Evolutionary conservation across 2,888 invertebrate species (phyloP).

Genomic region (Hydriomena furcata): DNA sequence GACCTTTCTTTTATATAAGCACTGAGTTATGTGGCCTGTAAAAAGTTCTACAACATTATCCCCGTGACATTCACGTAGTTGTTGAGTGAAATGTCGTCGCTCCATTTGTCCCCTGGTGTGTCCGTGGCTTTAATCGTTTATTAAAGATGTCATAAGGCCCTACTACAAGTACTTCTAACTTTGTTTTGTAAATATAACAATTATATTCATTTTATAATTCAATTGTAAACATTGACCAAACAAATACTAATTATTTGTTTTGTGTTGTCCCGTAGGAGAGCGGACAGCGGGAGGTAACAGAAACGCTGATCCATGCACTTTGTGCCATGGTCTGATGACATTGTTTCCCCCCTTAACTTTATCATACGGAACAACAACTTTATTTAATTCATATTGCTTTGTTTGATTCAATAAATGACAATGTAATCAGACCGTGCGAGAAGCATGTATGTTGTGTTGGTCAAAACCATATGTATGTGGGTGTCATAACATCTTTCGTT

Average conservation of each 20-base stretch:
- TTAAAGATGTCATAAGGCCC: too few relatives aligned
- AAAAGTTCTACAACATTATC: too few relatives aligned
- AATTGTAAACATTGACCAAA: conserved; percentile 12
- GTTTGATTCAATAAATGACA: conserved; percentile 26
- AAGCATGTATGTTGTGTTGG: conserved; percentile 73
- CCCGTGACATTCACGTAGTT: too few relatives aligned
- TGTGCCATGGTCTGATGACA: conserved; percentile 61
- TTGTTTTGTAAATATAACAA: background rate
- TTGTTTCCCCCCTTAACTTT: conserved; percentile 36
- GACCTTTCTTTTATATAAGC: too few relatives aligned
- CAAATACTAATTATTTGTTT: conserved; percentile 60
- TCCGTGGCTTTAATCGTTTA: too few relatives aligned
- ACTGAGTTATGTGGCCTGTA: too few relatives aligned
- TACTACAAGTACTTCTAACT: too few relatives aligned
- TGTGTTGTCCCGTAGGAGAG: conserved; percentile 86
- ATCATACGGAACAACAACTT: too few relatives aligned
- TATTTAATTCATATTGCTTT: too few relatives aligned
- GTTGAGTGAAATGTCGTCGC: too few relatives aligned
- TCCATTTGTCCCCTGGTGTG: too few relatives aligned
- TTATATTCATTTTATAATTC: background rate
- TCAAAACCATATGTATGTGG: conserved; percentile 54
- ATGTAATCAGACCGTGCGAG: conserved; percentile 55
- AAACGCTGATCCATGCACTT: conserved; percentile 73
- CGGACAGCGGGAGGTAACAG: conserved; percentile 88
- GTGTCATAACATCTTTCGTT: conserved; percentile 19